Conservation (phyloP, 2,113 vertebrate genomes). For the Rhagologus leucostigma region DNA sequence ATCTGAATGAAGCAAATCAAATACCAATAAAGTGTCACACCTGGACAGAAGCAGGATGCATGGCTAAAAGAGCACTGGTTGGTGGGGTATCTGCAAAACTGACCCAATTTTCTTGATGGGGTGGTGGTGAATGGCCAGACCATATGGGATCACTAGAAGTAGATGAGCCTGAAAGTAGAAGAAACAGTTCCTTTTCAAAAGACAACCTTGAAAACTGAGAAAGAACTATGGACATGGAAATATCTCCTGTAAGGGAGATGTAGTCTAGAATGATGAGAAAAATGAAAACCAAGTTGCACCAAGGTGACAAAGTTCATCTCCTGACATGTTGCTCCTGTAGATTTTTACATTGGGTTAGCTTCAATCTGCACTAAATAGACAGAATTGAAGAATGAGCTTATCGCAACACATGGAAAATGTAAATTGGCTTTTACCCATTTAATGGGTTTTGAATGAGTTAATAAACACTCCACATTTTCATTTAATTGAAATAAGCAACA, state of each 20-base stretch:
- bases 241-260: background rate
- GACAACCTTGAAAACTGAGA: background rate
- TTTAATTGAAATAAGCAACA: background rate
- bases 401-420: background rate
- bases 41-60: slow-evolving; percentile 97
- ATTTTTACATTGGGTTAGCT: background rate
- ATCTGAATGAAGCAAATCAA: slow-evolving; percentile 78
- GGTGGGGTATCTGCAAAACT: slow-evolving; percentile 98
- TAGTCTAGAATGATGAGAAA: background rate
- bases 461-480: background rate
- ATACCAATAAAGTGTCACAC: slow-evolving; percentile 88
- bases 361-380: background rate
- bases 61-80: slow-evolving; percentile 91
- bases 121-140: slow-evolving; percentile 91
- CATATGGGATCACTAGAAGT: slow-evolving; percentile 87
- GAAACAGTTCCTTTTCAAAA: slow-evolving; percentile 46
- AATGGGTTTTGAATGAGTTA: background rate
- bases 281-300: background rate
- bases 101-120: slow-evolving; percentile 98
- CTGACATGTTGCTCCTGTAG: background rate
- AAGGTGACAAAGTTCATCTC: background rate
- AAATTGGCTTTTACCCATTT: background rate
- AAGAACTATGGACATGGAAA: background rate
- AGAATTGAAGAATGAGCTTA: background rate
- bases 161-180: slow-evolving; percentile 73